These are phyloP conservation scores for Xylocopa sonorina DNA, from an alignment of 1,140 invertebrate species.

Conservation along the genomic window DNA sequence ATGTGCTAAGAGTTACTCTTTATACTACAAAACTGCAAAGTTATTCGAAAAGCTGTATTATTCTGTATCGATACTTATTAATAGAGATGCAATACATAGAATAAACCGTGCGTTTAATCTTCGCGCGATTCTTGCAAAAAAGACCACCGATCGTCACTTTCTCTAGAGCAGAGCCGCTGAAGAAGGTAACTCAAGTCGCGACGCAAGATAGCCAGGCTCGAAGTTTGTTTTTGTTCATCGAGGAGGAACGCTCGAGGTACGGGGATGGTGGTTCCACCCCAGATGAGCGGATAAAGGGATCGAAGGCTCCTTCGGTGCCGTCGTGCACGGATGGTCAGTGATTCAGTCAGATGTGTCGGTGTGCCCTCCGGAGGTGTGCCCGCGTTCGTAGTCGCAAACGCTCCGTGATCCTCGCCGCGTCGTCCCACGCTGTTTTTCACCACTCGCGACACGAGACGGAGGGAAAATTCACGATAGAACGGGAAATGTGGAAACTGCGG, in stretches of 20 bases:
- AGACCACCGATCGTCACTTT: not conserved
- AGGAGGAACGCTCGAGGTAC: conserved; percentile 55
- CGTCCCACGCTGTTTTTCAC: not conserved
- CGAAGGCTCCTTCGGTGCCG: conserved; percentile 62
- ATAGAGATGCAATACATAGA: too few relatives aligned
- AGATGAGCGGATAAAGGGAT: conserved; percentile 68
- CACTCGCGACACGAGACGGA: too few relatives aligned
- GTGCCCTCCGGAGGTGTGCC: conserved; percentile 20
- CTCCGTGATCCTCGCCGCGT: not conserved
- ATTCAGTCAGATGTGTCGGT: conserved; percentile 63
- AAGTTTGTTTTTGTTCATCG: conserved; percentile 55
- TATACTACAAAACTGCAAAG: too few relatives aligned
- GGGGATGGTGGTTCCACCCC: conserved; percentile 67
- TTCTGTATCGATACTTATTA: too few relatives aligned
- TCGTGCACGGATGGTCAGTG: conserved; percentile 64
- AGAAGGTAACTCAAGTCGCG: conserved; percentile 12
- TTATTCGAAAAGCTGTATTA: too few relatives aligned
- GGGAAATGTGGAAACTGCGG: too few relatives aligned
- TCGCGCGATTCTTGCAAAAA: too few relatives aligned
- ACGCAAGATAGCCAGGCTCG: not conserved
- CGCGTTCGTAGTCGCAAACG: not conserved
- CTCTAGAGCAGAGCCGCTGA: too few relatives aligned
- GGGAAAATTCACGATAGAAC: too few relatives aligned
- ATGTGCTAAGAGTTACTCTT: too few relatives aligned
- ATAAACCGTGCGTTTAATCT: too few relatives aligned